These are phyloP conservation scores for Pararge aegeria DNA, from an alignment of 1,140 invertebrate genomes.

Conservation along the genomic window DNA sequence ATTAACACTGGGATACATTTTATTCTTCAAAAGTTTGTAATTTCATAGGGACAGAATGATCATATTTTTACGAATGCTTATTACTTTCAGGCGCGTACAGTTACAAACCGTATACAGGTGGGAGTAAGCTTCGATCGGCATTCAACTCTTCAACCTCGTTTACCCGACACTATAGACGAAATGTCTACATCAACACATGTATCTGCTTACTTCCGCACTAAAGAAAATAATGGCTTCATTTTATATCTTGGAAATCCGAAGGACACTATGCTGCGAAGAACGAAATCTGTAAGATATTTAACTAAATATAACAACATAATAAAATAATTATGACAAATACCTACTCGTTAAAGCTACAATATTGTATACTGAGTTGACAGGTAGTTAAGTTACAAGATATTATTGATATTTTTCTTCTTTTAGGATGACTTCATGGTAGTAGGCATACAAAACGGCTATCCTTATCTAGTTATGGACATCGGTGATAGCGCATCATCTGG, in stretches of 20 bases:
- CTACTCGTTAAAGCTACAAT: too few relatives aligned
- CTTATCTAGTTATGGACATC: constrained; percentile 92
- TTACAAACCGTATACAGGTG: constrained; percentile 63
- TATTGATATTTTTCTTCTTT: neutral
- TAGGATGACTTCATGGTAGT: constrained; percentile 96
- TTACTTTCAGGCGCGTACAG: constrained; percentile 52
- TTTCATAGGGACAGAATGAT: too few relatives aligned
- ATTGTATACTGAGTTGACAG: too few relatives aligned
- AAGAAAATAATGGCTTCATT: constrained; percentile 89
- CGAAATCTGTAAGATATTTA: constrained; percentile 81
- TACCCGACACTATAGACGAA: constrained; percentile 90
- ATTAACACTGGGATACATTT: too few relatives aligned
- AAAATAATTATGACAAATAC: too few relatives aligned
- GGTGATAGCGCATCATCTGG: constrained; percentile 85
- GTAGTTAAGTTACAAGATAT: too few relatives aligned
- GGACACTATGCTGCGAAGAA: constrained; percentile 83
- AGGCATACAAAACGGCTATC: constrained; percentile 93
- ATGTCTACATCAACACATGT: constrained; percentile 92
- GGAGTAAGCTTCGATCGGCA: constrained; percentile 93
- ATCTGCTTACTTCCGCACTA: constrained; percentile 92
- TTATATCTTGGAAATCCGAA: constrained; percentile 94
- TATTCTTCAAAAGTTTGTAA: too few relatives aligned
- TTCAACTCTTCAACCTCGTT: constrained; percentile 91
- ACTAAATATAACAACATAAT: neutral
- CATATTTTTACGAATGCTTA: too few relatives aligned